These are phyloP conservation scores for Cremastinae sp. DNA, from an alignment of 2,888 invertebrate species.

Conservation along the genomic window DNA sequence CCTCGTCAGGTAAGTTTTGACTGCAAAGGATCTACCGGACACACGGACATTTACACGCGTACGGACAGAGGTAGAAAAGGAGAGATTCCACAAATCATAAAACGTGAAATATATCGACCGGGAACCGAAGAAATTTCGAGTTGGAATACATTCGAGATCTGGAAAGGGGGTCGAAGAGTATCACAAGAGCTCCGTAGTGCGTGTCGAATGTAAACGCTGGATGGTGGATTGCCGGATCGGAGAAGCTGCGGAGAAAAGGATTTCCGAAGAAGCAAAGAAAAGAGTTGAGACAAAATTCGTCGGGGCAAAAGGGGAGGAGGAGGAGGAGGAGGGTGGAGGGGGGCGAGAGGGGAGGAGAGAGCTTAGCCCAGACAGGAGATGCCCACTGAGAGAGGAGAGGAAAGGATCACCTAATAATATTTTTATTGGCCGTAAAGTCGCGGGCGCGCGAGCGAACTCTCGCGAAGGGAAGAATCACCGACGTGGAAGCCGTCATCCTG, in stretches of 20 bases:
- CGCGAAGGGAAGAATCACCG: constrained; percentile 43
- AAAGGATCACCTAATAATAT: constrained; percentile 73
- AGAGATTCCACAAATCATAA: constrained; percentile 76
- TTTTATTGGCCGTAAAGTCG: constrained; percentile 76
- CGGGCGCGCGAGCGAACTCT: constrained; percentile 43
- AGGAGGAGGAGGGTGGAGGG: constrained; percentile 40
- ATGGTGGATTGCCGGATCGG: constrained; percentile 37
- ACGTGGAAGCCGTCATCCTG: constrained; percentile 31
- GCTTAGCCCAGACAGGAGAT: constrained; percentile 55
- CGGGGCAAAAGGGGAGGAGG: background rate
- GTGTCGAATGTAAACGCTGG: constrained; percentile 56
- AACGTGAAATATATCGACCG: constrained; percentile 74
- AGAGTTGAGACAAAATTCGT: constrained; percentile 47
- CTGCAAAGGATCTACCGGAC: constrained; percentile 13
- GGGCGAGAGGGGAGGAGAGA: constrained; percentile 39
- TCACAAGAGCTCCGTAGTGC: constrained; percentile 30
- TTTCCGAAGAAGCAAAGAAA: constrained; percentile 51
- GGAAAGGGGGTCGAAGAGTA: constrained; percentile 10
- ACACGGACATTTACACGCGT: constrained; percentile 4
- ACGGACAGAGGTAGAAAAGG: constrained; percentile 17
- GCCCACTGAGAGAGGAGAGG: constrained; percentile 59
- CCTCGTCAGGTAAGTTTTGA: constrained; percentile 14
- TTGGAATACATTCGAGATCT: constrained; percentile 63
- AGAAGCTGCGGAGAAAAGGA: constrained; percentile 28
- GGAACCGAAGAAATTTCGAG: constrained; percentile 60